A percentile compares a stretch with the other conserved stretches of the same genome.
These are phyloP conservation scores for Argynnis bischoffii DNA, from an alignment of 2,888 invertebrate species.

Conservation along the genomic window DNA sequence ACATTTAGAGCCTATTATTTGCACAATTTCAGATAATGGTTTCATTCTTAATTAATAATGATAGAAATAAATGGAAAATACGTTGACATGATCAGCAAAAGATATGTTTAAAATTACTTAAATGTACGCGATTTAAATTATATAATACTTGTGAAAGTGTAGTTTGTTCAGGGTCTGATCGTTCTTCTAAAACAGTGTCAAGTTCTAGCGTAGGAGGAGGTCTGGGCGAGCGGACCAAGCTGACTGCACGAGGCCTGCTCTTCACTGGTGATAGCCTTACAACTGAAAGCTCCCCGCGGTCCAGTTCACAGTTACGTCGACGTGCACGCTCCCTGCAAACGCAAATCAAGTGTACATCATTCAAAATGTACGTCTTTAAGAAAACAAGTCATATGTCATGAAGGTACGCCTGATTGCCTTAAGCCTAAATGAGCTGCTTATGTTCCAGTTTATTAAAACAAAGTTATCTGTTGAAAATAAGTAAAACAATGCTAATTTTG, in stretches of 20 bases:
- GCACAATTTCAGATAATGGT: not conserved
- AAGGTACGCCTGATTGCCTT: no score
- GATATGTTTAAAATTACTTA: not conserved
- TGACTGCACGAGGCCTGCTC: conserved; percentile 63
- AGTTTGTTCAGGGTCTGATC: conserved; percentile 89
- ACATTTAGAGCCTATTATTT: conserved; percentile 13
- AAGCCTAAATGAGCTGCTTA: no score
- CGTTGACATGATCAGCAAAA: no score
- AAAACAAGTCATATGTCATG: no score
- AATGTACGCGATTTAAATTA: not conserved
- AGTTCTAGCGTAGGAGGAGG: conserved; percentile 90
- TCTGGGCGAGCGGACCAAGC: conserved; percentile 83
- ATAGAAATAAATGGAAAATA: conserved; percentile 1
- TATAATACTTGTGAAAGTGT: conserved; percentile 62
- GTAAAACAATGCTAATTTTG: no score
- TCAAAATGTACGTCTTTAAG: not conserved
- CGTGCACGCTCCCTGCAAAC: conserved; percentile 87
- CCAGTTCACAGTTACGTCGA: conserved; percentile 90
- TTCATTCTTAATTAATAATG: conserved; percentile 10
- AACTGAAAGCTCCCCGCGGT: conserved; percentile 91
- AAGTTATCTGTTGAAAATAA: no score
- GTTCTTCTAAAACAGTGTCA: conserved; percentile 92
- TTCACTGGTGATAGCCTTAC: conserved; percentile 84
- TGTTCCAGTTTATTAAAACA: no score
- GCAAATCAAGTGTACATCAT: not conserved